These are phyloP conservation scores for Dunckerocampus dactyliophorus DNA, from an alignment of 2,113 vertebrate species.

Conservation along the genomic window DNA sequence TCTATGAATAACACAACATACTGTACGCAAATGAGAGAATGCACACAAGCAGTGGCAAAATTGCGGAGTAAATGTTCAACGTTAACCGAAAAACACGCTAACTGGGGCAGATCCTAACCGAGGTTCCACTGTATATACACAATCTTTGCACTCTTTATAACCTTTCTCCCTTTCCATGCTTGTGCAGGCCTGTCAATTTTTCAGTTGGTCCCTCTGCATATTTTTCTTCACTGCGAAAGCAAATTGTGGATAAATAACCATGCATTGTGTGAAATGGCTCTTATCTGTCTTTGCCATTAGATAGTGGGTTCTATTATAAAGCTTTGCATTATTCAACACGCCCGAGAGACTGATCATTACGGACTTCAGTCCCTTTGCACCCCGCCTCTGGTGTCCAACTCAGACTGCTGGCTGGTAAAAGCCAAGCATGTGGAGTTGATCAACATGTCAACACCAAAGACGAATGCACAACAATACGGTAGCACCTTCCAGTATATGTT, in stretches of 20 bases:
- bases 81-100: no score
- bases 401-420: conserved; percentile 24
- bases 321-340: conserved; percentile 71
- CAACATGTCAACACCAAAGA: conserved; percentile 4
- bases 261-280: conserved; percentile 57
- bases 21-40: no score
- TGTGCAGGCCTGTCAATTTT: conserved; percentile 20
- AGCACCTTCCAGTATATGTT: not conserved
- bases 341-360: conserved; percentile 67
- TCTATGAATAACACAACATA: no score
- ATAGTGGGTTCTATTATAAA: conserved; percentile 68
- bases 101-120: no score
- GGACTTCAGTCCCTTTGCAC: conserved; percentile 57
- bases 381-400: conserved; percentile 44
- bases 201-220: not conserved
- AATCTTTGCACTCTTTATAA: conserved; percentile 1
- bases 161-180: conserved; percentile 3
- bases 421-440: conserved; percentile 16
- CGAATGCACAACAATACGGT: not conserved
- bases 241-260: conserved; percentile 57
- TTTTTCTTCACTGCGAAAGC: conserved; percentile 23
- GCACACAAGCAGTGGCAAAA: no score
- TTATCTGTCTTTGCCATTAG: conserved; percentile 73
- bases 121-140: not conserved
- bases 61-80: no score